Percentiles rank a stretch among this genome's conserved stretches.
Conservation (phyloP, 2,113 vertebrate species). For the Brienomyrus brachyistius region DNA sequence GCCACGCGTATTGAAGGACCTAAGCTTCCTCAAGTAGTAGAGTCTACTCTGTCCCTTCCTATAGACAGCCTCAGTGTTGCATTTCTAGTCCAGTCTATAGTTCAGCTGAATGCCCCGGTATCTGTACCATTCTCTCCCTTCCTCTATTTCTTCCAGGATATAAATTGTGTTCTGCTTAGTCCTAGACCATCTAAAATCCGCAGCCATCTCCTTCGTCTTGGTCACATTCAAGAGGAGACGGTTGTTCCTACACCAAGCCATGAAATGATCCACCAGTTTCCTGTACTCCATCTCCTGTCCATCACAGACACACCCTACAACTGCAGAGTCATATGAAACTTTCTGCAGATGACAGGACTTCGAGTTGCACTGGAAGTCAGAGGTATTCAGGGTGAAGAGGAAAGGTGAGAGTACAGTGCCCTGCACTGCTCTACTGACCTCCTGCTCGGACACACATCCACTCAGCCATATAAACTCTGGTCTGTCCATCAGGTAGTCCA, state of each 20-base stretch:
- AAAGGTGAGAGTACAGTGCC: neutral
- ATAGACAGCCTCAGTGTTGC: neutral
- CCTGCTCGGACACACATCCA: neutral
- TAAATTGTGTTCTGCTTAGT: neutral
- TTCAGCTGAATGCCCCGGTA: neutral
- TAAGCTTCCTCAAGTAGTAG: neutral
- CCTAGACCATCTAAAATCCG: neutral
- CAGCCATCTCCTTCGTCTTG: neutral
- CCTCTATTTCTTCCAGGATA: neutral
- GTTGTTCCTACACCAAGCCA: neutral
- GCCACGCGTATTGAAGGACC: neutral
- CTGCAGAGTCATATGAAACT: neutral
- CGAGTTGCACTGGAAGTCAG: neutral
- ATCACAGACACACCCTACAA: neutral
- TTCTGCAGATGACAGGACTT: neutral
- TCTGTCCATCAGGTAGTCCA: neutral
- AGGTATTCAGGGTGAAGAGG: neutral
- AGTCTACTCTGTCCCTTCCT: neutral
- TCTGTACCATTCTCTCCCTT: neutral
- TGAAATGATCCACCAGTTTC: neutral
- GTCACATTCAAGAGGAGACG: neutral
- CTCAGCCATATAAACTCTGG: neutral
- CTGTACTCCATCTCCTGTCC: neutral
- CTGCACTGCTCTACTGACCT: neutral
- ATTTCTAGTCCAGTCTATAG: neutral